phyloP scores from a whole-genome alignment of 2,888 invertebrate species.

The Torymus texanus region DNA sequence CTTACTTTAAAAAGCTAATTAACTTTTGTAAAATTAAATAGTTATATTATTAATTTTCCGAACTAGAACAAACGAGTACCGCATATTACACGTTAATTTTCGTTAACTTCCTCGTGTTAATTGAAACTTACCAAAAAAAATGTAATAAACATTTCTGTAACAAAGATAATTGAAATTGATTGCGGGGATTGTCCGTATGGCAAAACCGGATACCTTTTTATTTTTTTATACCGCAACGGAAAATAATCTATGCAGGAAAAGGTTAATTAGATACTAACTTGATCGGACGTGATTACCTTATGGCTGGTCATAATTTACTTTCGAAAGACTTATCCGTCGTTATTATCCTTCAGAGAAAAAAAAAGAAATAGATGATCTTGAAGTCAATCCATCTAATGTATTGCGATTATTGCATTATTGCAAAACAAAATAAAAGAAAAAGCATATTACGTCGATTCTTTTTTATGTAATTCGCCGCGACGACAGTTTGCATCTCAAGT shows the following conservation, averaged over 20 bases:
- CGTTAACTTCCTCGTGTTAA: neutral
- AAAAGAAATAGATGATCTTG: neutral
- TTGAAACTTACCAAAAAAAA: neutral
- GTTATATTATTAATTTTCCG: neutral
- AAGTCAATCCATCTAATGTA: too few species aligned
- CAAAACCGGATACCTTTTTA: neutral
- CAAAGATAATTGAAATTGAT: slow-evolving; percentile 8
- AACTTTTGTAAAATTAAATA: neutral
- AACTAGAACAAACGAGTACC: neutral
- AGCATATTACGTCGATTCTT: too few species aligned
- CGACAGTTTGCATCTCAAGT: too few species aligned
- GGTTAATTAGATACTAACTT: slow-evolving; percentile 32
- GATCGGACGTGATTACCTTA: slow-evolving; percentile 24
- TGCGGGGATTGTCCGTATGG: neutral
- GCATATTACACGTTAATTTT: too few species aligned
- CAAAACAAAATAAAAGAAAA: too few species aligned
- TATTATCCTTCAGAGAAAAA: neutral
- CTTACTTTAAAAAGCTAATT: too few species aligned
- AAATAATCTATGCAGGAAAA: slow-evolving; percentile 15
- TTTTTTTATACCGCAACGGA: neutral
- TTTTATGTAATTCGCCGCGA: too few species aligned
- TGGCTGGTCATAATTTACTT: slow-evolving; percentile 7
- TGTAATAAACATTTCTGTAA: neutral
- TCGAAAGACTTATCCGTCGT: slow-evolving; percentile 6
- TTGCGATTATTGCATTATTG: too few species aligned